These are phyloP conservation scores for Latrodectus hesperus DNA, from an alignment of 2,888 invertebrate genomes.

Conservation along the genomic window DNA sequence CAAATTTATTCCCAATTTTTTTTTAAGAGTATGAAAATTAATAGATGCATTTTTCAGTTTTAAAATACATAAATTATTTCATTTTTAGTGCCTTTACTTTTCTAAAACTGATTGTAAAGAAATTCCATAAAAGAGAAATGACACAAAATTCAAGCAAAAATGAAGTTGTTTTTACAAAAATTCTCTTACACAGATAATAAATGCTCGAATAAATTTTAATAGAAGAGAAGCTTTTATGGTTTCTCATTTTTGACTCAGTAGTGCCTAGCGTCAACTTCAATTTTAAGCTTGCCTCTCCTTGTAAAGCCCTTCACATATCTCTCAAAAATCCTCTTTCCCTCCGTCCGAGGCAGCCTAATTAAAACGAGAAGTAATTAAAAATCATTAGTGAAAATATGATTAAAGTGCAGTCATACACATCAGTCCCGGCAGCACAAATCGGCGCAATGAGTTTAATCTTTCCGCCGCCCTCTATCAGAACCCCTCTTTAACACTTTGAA, in stretches of 20 bases:
- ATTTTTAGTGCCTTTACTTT: no score
- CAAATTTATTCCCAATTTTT: no score
- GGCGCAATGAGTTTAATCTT: slow-evolving; percentile 43
- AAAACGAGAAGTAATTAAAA: slow-evolving; percentile 64
- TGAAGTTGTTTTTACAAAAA: no score
- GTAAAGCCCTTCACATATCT: slow-evolving; percentile 6
- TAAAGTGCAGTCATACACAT: slow-evolving; percentile 43
- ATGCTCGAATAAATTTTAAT: not conserved
- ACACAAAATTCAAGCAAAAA: no score
- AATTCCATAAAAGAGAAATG: no score
- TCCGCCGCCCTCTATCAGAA: not conserved
- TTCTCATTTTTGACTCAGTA: not conserved
- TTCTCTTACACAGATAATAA: not conserved
- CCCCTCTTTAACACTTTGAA: slow-evolving; percentile 1
- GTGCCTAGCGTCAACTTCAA: not conserved
- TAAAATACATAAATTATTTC: no score
- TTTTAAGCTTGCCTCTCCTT: slow-evolving; percentile 2
- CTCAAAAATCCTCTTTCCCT: slow-evolving; percentile 11
- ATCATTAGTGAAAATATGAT: slow-evolving; percentile 67
- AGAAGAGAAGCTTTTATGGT: not conserved
- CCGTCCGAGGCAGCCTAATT: slow-evolving; percentile 44
- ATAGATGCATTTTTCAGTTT: no score
- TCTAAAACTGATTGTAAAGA: no score
- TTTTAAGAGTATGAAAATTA: no score
- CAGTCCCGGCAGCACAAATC: slow-evolving; percentile 1